Conservation (phyloP, 2,113 vertebrate genomes). For the Gallinago media region DNA sequence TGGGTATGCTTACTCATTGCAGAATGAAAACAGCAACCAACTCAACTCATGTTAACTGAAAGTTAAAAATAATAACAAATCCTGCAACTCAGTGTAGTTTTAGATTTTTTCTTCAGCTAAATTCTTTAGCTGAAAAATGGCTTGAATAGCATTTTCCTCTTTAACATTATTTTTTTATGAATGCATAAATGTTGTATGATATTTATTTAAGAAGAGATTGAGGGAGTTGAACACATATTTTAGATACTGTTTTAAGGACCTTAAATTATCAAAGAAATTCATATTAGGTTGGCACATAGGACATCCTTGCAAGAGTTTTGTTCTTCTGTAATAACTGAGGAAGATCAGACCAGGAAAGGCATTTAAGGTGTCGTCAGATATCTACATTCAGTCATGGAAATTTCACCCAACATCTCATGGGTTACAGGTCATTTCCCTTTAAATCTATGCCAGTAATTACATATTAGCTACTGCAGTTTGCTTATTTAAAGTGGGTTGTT, state of each 20-base stretch:
- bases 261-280: background rate
- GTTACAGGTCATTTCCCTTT: background rate
- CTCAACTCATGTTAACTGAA: background rate
- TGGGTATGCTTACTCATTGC: background rate
- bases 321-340: background rate
- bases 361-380: background rate
- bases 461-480: background rate
- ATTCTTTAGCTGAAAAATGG: background rate
- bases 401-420: background rate
- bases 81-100: background rate
- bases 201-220: background rate
- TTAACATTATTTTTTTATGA: background rate
- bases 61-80: background rate
- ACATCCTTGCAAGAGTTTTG: background rate
- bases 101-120: background rate
- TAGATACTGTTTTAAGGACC: background rate
- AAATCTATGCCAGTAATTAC: background rate
- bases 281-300: background rate
- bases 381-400: background rate
- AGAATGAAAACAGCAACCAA: background rate
- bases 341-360: background rate
- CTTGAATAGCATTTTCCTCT: background rate
- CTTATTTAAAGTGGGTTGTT: background rate
- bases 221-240: accelerated
- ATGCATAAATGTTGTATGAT: background rate